A percentile compares a stretch with the other conserved stretches of the same genome.
Evolutionary conservation across 2,113 vertebrate species (phyloP).

Genomic region (Chaetops frenatus): DNA sequence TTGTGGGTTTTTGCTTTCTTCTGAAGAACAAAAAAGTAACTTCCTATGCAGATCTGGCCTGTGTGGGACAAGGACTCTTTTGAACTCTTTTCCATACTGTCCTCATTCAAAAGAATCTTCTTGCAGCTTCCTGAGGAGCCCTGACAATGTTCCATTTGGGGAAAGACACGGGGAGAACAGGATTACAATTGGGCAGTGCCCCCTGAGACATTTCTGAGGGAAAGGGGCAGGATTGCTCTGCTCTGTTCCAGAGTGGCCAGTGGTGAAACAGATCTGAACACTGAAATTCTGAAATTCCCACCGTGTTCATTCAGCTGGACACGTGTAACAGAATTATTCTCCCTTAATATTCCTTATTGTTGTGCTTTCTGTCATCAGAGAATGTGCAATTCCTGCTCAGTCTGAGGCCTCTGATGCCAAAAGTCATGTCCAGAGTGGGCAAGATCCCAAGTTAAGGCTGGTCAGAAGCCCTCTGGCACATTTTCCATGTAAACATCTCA

Average conservation of each 20-base stretch:
- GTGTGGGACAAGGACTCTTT: constrained; percentile 28
- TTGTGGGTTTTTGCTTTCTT: constrained; percentile 58
- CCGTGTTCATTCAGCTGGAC: not conserved
- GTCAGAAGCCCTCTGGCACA: not conserved
- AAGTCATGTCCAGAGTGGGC: not conserved
- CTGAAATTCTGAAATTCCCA: not conserved
- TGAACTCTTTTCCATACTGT: constrained; percentile 4
- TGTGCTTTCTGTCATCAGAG: rapidly evolving
- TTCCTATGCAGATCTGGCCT: constrained; percentile 27
- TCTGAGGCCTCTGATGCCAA: not conserved
- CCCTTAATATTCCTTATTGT: rapidly evolving
- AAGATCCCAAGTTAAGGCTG: not conserved
- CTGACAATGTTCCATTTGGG: not conserved
- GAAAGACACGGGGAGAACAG: not conserved
- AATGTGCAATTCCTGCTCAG: not conserved
- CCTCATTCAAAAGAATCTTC: not conserved
- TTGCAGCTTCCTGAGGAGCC: not conserved
- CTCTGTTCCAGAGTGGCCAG: too few species aligned
- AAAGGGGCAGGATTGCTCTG: not conserved
- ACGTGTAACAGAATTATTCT: rapidly evolving
- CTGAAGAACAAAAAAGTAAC: constrained; percentile 30
- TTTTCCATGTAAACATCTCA: not conserved
- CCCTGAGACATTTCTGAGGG: not conserved
- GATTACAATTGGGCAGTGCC: not conserved
- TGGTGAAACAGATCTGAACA: not conserved